Evolutionary conservation across 2,797 vertebrate species (phyloP).

Genomic region (Triplophysa yarkandensis): DNA sequence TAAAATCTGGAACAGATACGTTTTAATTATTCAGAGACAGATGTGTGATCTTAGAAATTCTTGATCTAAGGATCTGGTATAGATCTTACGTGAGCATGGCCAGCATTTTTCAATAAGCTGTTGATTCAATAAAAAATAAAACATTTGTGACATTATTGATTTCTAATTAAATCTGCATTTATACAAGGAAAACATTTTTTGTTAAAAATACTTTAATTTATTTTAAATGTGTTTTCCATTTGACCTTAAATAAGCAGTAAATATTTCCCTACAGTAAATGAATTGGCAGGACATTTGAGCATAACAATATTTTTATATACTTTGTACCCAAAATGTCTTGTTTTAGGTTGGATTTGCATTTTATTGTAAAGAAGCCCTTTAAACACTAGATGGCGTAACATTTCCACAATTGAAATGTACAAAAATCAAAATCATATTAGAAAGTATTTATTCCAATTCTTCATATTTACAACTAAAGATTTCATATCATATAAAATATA

Average conservation of each 20-base stretch:
- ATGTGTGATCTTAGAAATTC: not conserved
- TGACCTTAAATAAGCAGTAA: too few relatives aligned
- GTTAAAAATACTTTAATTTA: not conserved
- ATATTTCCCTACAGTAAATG: too few relatives aligned
- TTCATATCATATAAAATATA: too few relatives aligned
- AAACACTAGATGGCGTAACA: slow-evolving; percentile 2
- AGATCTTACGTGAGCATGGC: not conserved
- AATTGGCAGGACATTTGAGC: too few relatives aligned
- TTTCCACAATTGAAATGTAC: not conserved
- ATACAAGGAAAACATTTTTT: not conserved
- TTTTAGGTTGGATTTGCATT: too few relatives aligned
- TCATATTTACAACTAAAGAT: not conserved
- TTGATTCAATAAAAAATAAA: not conserved
- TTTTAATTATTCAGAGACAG: not conserved
- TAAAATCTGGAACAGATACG: not conserved
- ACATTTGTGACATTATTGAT: not conserved
- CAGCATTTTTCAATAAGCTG: not conserved
- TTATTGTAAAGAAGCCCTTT: too few relatives aligned
- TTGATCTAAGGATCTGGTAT: not conserved
- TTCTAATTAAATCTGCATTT: not conserved
- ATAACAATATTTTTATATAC: too few relatives aligned
- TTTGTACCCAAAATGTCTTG: too few relatives aligned
- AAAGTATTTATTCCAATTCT: too few relatives aligned
- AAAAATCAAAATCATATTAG: too few relatives aligned
- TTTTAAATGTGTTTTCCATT: not conserved